A percentile compares a stretch with the other conserved stretches of the same genome.
These are phyloP conservation scores for Leptopilina myrica DNA, from an alignment of 2,888 invertebrate genomes.

Conservation along the genomic window DNA sequence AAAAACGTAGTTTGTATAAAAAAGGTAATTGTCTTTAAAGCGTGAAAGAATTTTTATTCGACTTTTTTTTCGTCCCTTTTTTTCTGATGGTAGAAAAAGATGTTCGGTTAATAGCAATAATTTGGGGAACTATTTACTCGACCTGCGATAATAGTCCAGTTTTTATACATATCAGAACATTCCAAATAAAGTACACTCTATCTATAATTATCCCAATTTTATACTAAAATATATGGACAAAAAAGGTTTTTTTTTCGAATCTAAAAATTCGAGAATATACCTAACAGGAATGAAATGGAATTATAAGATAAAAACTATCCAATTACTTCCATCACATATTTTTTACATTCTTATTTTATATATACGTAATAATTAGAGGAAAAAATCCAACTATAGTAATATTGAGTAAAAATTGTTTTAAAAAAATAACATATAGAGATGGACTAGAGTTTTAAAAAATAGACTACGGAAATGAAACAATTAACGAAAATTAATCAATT, in stretches of 20 bases:
- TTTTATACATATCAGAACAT: slow-evolving; percentile 28
- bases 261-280: no score
- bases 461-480: background rate
- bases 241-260: background rate
- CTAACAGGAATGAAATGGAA: background rate
- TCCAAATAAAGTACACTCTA: slow-evolving; percentile 29
- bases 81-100: slow-evolving; percentile 19
- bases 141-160: slow-evolving; percentile 24
- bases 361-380: no score
- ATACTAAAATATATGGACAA: background rate
- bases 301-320: background rate
- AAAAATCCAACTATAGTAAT: background rate
- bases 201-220: slow-evolving; percentile 31
- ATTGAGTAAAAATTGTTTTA: no score
- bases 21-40: no score
- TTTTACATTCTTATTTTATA: no score
- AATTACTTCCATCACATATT: background rate
- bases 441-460: no score
- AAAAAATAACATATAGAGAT: no score
- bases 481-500: background rate
- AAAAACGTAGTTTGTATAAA: no score
- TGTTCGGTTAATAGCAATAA: slow-evolving; percentile 35
- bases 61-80: background rate
- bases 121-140: slow-evolving; percentile 37
- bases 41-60: background rate